These are phyloP conservation scores for Troides helena DNA, from an alignment of 2,888 invertebrate species.

Conservation along the genomic window DNA sequence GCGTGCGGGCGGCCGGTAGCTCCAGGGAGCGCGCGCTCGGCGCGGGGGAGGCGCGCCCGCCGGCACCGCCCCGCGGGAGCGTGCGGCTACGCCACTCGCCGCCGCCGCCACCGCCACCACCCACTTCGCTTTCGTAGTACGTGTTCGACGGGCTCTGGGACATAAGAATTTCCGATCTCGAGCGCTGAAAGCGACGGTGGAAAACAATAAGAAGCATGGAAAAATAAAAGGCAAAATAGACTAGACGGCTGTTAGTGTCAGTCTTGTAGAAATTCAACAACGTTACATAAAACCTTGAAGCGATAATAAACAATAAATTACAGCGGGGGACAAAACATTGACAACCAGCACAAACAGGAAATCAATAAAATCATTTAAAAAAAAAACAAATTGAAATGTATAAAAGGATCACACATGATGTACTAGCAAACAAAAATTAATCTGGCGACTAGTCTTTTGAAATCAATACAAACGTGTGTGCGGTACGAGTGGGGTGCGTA, in stretches of 20 bases:
- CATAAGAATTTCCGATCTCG: conserved; percentile 68
- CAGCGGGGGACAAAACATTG: too few relatives aligned
- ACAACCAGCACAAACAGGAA: too few relatives aligned
- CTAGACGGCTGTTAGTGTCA: background rate
- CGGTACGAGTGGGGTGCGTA: too few relatives aligned
- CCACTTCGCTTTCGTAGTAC: conserved; percentile 40
- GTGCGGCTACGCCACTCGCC: conserved; percentile 44
- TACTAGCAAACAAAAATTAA: too few relatives aligned
- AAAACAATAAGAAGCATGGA: conserved; percentile 3
- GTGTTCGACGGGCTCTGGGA: conserved; percentile 63
- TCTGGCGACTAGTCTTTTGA: too few relatives aligned
- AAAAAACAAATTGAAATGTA: too few relatives aligned
- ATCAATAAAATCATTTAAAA: too few relatives aligned
- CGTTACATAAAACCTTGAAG: too few relatives aligned
- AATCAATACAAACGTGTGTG: too few relatives aligned
- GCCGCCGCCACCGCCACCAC: conserved; percentile 27
- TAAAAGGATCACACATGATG: too few relatives aligned
- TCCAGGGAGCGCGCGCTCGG: conserved; percentile 51
- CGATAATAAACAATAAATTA: too few relatives aligned
- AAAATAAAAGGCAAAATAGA: background rate
- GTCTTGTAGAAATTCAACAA: background rate
- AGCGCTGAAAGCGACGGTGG: conserved; percentile 59
- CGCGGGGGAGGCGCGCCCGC: conserved; percentile 50
- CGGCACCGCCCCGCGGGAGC: conserved; percentile 30
- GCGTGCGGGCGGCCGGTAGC: conserved; percentile 43